These are phyloP conservation scores for Galeopsomyia nigrocyanea DNA, from an alignment of 2,888 invertebrate genomes.

Conservation along the genomic window DNA sequence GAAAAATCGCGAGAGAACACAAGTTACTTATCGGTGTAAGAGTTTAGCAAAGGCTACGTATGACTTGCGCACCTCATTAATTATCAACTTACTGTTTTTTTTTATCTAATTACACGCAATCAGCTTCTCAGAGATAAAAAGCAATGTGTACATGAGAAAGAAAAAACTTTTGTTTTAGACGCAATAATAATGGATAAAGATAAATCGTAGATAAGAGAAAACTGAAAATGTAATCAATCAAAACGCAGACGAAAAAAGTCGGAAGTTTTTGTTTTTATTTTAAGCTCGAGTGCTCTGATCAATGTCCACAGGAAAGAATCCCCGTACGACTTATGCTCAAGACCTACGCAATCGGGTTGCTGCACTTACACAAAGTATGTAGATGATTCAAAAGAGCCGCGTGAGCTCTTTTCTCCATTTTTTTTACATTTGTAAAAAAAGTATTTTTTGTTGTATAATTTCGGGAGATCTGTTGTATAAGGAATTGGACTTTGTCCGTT, in stretches of 20 bases:
- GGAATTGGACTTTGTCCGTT: constrained; percentile 20
- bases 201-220: neutral
- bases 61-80: neutral
- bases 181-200: neutral
- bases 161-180: constrained; percentile 13
- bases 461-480: too few relatives aligned
- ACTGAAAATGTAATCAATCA: neutral
- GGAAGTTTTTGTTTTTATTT: constrained; percentile 25
- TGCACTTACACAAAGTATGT: constrained; percentile 70
- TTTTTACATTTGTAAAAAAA: too few relatives aligned
- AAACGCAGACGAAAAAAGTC: neutral
- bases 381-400: constrained; percentile 51
- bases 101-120: constrained; percentile 9
- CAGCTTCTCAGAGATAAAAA: constrained; percentile 10
- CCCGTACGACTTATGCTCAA: constrained; percentile 69
- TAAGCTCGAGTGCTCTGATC: constrained; percentile 33
- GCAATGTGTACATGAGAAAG: constrained; percentile 6
- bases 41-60: too few relatives aligned
- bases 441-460: too few relatives aligned
- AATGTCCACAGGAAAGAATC: constrained; percentile 66
- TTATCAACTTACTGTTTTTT: constrained; percentile 9
- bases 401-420: too few relatives aligned
- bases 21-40: too few relatives aligned
- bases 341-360: constrained; percentile 70
- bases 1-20: too few relatives aligned